Evolutionary conservation across 1,140 invertebrate species (phyloP).

Genomic region (Drosophila rufa): DNA sequence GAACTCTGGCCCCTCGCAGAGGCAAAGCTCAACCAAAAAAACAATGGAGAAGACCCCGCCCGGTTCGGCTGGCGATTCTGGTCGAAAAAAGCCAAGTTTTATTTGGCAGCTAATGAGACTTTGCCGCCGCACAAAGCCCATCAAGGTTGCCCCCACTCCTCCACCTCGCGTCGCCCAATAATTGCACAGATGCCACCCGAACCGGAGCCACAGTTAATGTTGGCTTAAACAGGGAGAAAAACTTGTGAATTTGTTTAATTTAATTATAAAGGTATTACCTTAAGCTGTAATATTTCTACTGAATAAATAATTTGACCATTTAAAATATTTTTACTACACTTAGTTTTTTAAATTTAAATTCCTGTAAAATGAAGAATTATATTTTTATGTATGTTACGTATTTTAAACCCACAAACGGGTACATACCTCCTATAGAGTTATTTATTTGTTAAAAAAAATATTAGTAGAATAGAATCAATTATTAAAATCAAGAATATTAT

Average conservation of each 20-base stretch:
- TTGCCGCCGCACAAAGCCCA: constrained; percentile 37
- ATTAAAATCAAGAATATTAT: background rate
- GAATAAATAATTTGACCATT: too few species aligned
- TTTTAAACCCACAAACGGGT: too few species aligned
- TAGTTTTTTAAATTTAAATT: too few species aligned
- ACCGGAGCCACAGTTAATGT: constrained; percentile 26
- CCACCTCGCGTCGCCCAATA: constrained; percentile 19
- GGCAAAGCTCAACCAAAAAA: background rate
- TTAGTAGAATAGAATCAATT: too few species aligned
- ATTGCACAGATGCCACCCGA: constrained; percentile 43
- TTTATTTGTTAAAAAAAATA: too few species aligned
- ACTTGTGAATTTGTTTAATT: too few species aligned
- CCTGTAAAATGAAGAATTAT: too few species aligned
- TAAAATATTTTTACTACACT: too few species aligned
- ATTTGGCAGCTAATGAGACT: constrained; percentile 64
- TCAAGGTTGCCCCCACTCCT: constrained; percentile 35
- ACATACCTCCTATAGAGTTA: too few species aligned
- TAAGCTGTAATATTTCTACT: too few species aligned
- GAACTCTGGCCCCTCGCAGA: constrained; percentile 45
- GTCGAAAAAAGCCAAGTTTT: constrained; percentile 49
- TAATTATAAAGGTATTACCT: background rate
- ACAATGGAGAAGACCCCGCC: constrained; percentile 53
- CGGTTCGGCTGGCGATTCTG: constrained; percentile 41
- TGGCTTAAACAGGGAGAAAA: constrained; percentile 6
- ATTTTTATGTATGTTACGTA: too few species aligned